Conservation (phyloP, 2,113 vertebrate species). For the Harpagus bidentatus region DNA sequence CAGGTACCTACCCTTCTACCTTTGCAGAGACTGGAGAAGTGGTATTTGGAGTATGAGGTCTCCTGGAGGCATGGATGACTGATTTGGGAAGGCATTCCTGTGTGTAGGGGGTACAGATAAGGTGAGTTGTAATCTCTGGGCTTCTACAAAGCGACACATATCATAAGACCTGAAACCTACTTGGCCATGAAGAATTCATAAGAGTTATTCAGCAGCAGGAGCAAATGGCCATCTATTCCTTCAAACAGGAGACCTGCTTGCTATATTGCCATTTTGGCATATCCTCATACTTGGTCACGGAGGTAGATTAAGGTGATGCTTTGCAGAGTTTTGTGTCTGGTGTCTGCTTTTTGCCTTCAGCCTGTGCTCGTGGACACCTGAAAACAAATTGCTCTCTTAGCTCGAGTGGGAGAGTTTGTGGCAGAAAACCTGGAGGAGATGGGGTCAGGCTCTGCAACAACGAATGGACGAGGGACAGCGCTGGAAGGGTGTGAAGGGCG, state of each 20-base stretch:
- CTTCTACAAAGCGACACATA: not conserved
- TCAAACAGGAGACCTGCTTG: not conserved
- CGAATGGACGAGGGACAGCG: fast-evolving
- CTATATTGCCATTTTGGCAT: not conserved
- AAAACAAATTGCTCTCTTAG: not conserved
- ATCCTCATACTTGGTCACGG: not conserved
- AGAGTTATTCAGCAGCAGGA: not conserved
- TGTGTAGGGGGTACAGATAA: not conserved
- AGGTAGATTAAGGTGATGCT: not conserved
- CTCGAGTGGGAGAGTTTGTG: not conserved
- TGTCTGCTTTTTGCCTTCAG: not conserved
- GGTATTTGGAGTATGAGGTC: not conserved
- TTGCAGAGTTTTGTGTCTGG: not conserved
- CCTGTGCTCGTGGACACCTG: not conserved
- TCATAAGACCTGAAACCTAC: not conserved
- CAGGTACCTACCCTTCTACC: not conserved
- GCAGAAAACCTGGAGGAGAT: not conserved
- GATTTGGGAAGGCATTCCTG: not conserved
- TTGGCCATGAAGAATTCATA: not conserved
- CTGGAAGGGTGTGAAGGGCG: not conserved
- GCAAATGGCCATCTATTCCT: not conserved
- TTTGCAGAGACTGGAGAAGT: not conserved
- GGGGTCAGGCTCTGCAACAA: not conserved
- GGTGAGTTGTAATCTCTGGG: not conserved
- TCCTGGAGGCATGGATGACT: not conserved